Evolutionary conservation across 2,888 invertebrate genomes (phyloP).

Genomic region (Amphiduros pacificus): DNA sequence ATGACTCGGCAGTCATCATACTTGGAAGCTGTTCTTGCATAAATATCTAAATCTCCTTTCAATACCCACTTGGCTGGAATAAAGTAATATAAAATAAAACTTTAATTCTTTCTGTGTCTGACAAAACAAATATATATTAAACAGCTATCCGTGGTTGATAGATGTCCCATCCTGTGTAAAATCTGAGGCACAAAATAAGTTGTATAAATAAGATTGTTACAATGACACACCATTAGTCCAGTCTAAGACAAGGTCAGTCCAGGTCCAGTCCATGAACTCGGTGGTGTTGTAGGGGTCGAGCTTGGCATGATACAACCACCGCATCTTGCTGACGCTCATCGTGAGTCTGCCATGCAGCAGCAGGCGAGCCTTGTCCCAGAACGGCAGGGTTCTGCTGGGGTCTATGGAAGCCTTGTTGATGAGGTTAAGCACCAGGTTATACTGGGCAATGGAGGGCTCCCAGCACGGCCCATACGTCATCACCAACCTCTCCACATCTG

Average conservation of each 20-base stretch:
- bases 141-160: too few relatives aligned
- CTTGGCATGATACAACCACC: constrained; percentile 90
- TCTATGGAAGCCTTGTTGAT: constrained; percentile 66
- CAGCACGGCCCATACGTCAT: constrained; percentile 98
- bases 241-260: constrained; percentile 89
- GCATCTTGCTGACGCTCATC: constrained; percentile 82
- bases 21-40: constrained; percentile 94
- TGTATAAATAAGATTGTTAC: too few relatives aligned
- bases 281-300: constrained; percentile 98
- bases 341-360: constrained; percentile 91
- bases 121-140: not conserved
- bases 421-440: constrained; percentile 80
- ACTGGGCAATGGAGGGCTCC: constrained; percentile 94
- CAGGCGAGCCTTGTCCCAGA: constrained; percentile 96
- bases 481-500: constrained; percentile 81
- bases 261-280: constrained; percentile 97
- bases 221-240: constrained; percentile 84
- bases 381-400: constrained; percentile 91
- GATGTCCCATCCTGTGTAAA: too few relatives aligned
- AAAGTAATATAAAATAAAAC: constrained; percentile 27
- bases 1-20: constrained; percentile 96
- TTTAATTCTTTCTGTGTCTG: not conserved
- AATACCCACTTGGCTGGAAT: constrained; percentile 74
- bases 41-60: constrained; percentile 91
- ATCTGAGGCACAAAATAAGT: too few relatives aligned